Conservation (phyloP, 2,113 vertebrate genomes). For the Varanus salvator region DNA sequence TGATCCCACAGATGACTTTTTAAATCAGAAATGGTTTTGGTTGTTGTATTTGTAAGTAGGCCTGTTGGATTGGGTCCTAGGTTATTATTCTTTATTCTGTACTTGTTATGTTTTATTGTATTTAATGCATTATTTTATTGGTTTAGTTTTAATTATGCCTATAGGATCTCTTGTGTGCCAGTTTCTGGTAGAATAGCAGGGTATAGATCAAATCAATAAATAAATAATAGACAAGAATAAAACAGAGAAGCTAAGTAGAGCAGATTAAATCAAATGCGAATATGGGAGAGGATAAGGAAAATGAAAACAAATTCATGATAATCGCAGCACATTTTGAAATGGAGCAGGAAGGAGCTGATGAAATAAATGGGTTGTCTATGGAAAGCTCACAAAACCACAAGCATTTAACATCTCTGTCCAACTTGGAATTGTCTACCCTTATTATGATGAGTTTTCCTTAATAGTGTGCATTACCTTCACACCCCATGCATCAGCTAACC, state of each 20-base stretch:
- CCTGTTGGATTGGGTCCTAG: no score
- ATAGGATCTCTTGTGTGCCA: no score
- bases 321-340: not conserved
- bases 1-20: conserved; percentile 56
- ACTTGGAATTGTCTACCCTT: conserved; percentile 49
- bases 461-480: conserved; percentile 56
- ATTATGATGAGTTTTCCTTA: conserved; percentile 59
- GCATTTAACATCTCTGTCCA: conserved; percentile 36
- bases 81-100: no score
- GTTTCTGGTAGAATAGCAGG: no score
- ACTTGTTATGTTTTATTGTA: no score
- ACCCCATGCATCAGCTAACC: conserved; percentile 59
- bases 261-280: not conserved
- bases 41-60: conserved; percentile 56
- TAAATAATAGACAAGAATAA: no score
- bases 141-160: no score
- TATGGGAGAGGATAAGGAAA: not conserved
- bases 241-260: not conserved
- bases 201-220: no score
- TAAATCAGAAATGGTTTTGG: conserved; percentile 46
- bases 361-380: conserved; percentile 35
- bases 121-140: no score
- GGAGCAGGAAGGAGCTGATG: conserved; percentile 32
- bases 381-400: conserved; percentile 49
- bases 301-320: conserved; percentile 9